Percentiles rank a stretch among this genome's conserved stretches.
Conservation (phyloP, 2,113 vertebrate genomes). For the Barnardius zonarius region DNA sequence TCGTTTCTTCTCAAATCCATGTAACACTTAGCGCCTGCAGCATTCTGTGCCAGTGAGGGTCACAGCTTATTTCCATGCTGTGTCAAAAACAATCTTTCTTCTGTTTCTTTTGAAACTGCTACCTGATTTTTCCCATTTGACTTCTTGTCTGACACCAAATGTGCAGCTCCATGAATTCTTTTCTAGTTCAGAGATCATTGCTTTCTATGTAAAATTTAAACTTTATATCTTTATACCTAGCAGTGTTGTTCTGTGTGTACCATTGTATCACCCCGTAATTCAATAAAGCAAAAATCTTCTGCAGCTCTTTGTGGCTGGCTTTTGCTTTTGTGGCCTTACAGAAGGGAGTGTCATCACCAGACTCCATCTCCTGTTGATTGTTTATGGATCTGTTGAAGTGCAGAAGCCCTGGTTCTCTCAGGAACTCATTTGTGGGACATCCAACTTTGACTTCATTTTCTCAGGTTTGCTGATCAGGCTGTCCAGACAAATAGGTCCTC, state of each 20-base stretch:
- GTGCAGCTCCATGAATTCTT: background rate
- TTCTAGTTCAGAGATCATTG: background rate
- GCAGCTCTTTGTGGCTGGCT: background rate
- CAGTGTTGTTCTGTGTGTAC: background rate
- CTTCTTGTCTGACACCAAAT: background rate
- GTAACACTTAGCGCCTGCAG: background rate
- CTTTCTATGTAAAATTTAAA: background rate
- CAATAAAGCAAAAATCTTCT: background rate
- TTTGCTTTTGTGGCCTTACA: background rate
- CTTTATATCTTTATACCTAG: background rate
- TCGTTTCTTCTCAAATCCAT: background rate
- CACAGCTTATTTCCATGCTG: background rate
- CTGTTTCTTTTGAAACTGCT: background rate
- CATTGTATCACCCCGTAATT: background rate
- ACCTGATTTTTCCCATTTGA: background rate
- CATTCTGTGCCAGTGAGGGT: background rate
- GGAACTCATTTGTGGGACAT: background rate
- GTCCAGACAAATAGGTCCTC: background rate
- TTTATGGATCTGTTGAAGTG: background rate
- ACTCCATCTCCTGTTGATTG: background rate
- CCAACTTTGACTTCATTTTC: conserved; percentile 26
- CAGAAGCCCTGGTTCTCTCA: background rate
- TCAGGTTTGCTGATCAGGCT: background rate
- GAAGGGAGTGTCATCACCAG: background rate
- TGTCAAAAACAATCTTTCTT: background rate